Evolutionary conservation across 2,888 invertebrate species (phyloP).

Genomic region (Hartigia nigra): DNA sequence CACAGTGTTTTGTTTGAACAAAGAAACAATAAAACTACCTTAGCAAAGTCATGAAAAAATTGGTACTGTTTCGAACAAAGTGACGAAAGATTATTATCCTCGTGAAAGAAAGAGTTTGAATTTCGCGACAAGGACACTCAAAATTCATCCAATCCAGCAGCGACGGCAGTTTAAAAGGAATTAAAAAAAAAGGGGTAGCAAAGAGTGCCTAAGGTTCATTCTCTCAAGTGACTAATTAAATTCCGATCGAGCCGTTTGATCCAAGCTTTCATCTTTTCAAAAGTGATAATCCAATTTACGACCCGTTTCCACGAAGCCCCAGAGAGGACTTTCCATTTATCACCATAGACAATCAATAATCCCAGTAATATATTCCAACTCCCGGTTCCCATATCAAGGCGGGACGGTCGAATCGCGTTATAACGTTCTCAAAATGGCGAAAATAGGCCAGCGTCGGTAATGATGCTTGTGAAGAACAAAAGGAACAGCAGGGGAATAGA

Average conservation of each 20-base stretch:
- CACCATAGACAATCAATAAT: conserved; percentile 43
- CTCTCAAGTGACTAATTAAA: background rate
- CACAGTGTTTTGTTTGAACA: background rate
- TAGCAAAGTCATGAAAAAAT: background rate
- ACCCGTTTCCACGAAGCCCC: conserved; percentile 35
- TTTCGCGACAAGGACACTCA: background rate
- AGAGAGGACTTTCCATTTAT: conserved; percentile 42
- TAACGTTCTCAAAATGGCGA: background rate
- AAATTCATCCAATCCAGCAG: background rate
- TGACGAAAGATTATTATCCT: background rate
- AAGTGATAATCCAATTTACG: conserved; percentile 44
- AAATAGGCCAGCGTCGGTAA: background rate
- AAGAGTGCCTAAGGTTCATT: background rate
- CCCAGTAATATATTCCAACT: conserved; percentile 14
- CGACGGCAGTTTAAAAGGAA: background rate
- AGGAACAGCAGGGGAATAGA: background rate
- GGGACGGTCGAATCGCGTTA: background rate
- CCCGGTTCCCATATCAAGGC: background rate
- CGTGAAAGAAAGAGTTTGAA: background rate
- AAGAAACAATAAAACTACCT: background rate
- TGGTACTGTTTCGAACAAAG: background rate
- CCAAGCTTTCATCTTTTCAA: background rate
- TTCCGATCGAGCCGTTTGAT: background rate
- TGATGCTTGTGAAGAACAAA: background rate
- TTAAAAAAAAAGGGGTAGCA: background rate